Conservation (phyloP, 2,113 vertebrate genomes). For the Malurus cyaneus region DNA sequence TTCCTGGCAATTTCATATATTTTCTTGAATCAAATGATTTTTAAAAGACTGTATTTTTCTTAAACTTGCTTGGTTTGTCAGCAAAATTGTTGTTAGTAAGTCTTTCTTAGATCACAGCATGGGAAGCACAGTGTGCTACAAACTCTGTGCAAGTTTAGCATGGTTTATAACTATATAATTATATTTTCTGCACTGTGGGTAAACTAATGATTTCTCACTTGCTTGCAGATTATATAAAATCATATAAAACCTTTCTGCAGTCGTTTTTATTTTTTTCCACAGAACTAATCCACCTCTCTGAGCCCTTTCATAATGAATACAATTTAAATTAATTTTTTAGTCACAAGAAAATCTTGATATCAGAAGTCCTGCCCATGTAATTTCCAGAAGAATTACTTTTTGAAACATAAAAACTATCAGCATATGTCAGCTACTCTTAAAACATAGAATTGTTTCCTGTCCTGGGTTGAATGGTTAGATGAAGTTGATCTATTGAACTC, state of each 20-base stretch:
- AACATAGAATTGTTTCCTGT: not conserved
- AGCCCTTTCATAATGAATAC: not conserved
- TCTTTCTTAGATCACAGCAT: not conserved
- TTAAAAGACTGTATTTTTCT: not conserved
- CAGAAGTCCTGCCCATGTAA: not conserved
- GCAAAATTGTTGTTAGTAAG: not conserved
- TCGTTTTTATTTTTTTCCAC: not conserved
- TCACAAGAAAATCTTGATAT: not conserved
- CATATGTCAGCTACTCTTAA: not conserved
- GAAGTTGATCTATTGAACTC: not conserved
- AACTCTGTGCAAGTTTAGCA: not conserved
- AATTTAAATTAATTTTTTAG: not conserved
- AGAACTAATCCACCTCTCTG: not conserved
- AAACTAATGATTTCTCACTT: not conserved
- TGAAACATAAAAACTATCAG: not conserved
- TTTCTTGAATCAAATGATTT: not conserved
- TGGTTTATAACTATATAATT: not conserved
- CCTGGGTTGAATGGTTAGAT: fast-evolving
- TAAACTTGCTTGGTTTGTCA: not conserved
- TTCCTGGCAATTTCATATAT: not conserved
- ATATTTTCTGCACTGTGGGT: not conserved
- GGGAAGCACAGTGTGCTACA: not conserved
- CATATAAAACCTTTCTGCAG: not conserved
- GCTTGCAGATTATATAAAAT: not conserved
- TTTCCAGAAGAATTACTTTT: not conserved